phyloP scores from a whole-genome alignment of 2,888 invertebrate genomes.

The Microctonus hyperodae region DNA sequence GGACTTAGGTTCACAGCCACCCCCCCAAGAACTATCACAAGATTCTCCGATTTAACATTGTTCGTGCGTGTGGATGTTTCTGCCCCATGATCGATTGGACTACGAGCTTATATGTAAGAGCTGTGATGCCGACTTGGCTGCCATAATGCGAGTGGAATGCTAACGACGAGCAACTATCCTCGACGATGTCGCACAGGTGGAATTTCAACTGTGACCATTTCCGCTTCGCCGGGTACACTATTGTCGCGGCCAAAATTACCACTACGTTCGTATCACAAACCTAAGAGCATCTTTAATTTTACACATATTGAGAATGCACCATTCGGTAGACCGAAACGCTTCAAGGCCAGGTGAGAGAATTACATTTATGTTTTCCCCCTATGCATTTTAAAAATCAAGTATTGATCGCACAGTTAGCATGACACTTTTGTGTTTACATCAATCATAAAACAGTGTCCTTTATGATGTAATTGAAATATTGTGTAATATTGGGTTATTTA shows the following conservation, averaged over 20 bases:
- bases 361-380: slow-evolving; percentile 7
- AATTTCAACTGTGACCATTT: slow-evolving; percentile 38
- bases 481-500: slow-evolving; percentile 6
- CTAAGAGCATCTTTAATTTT: slow-evolving; percentile 39
- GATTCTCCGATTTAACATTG: slow-evolving; percentile 18
- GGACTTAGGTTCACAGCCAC: slow-evolving; percentile 27
- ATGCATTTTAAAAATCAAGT: not conserved
- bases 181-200: slow-evolving; percentile 43
- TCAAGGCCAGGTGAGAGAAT: slow-evolving; percentile 50
- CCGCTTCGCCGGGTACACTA: slow-evolving; percentile 32
- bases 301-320: slow-evolving; percentile 40
- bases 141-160: slow-evolving; percentile 48
- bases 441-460: not conserved
- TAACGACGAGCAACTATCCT: slow-evolving; percentile 45
- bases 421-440: not conserved
- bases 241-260: slow-evolving; percentile 42
- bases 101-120: slow-evolving; percentile 40
- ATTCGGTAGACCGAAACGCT: slow-evolving; percentile 46
- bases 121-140: slow-evolving; percentile 33
- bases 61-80: slow-evolving; percentile 34
- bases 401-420: slow-evolving; percentile 15
- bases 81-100: slow-evolving; percentile 39
- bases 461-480: not conserved
- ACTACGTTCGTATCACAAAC: slow-evolving; percentile 38
- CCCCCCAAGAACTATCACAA: slow-evolving; percentile 21